Percentiles rank a stretch among this genome's conserved stretches.
phyloP scores from a whole-genome alignment of 2,888 invertebrate genomes.

The Dasysyrphus albostriatus region DNA sequence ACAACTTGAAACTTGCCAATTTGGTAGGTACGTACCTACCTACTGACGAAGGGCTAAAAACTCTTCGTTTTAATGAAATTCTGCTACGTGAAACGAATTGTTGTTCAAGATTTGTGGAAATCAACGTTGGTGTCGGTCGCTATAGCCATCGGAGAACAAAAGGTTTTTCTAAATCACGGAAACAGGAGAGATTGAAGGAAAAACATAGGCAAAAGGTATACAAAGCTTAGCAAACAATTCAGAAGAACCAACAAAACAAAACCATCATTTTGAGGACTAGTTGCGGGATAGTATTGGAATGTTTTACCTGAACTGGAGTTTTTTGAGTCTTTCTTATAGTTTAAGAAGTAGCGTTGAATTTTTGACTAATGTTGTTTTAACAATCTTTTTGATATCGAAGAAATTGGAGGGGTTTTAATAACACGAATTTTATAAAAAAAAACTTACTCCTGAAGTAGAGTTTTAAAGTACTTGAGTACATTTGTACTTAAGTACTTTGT shows the following conservation, averaged over 20 bases:
- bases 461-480: too few relatives aligned
- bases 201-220: neutral
- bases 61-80: constrained; percentile 72
- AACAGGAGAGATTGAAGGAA: neutral
- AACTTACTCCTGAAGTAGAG: too few relatives aligned
- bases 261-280: neutral
- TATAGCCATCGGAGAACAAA: constrained; percentile 37
- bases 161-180: constrained; percentile 9
- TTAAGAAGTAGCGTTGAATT: neutral
- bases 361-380: neutral
- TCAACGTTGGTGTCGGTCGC: neutral
- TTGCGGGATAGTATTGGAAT: neutral
- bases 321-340: neutral
- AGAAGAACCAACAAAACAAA: constrained; percentile 18
- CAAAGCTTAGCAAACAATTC: neutral
- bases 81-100: constrained; percentile 72
- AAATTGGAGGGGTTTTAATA: too few relatives aligned
- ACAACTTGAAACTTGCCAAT: constrained; percentile 74
- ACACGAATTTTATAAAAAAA: too few relatives aligned
- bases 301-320: neutral
- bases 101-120: constrained; percentile 60
- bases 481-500: too few relatives aligned
- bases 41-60: constrained; percentile 68
- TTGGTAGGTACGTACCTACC: constrained; percentile 28
- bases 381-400: neutral